Evolutionary conservation across 2,888 invertebrate genomes (phyloP), one percentile per base, ranked within the genome.

Genomic region (Halocaridina rubra): DNA sequence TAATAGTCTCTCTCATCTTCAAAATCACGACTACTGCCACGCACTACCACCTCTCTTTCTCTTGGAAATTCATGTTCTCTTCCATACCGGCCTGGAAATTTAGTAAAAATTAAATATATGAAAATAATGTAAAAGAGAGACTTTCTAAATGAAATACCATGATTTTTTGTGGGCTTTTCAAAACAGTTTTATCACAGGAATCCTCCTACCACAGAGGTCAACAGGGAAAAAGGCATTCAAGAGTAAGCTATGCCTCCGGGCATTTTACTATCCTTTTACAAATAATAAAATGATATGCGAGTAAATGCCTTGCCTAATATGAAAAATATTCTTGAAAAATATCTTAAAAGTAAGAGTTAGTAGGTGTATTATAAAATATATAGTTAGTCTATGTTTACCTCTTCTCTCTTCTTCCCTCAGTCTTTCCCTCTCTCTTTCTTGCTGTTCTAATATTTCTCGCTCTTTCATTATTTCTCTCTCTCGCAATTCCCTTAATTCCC

Each of bases 361-460:
- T n/a, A n/a, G n/a, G n/a, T n/a, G n/a, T n/a, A n/a, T n/a, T n/a
- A n/a, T n/a, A n/a, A n/a, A n/a, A n/a, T n/a, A n/a, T n/a, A n/a
- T n/a, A n/a, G n/a, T n/a, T n/a, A n/a, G n/a, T n/a, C 57, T 53
- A 33, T 24, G 46, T 79, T 80, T 19, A 84, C 84, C 76, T 74
- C 84, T 79, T 57, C 84, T 79, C 30, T 84, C 84, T 27, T 84
- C 84, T 59, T 84, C 84, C 39, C 82, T 84, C 27, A 84, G 46
- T 33, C 84, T 74, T 74, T 84, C 84, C 67, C 84, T 84, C 78
- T 84, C 82, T 32, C 77, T 61, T 61, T 80, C 72, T 61, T 84
- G 84, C 33, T 84, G 74, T 32, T 84, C 84, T 61, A 79, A 30
- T 46, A 84, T 33, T 13, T 74, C 79, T 29, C 84, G 79, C 57